Percentiles rank a stretch among this genome's conserved stretches.
Evolutionary conservation across 2,113 vertebrate species (phyloP).

Genomic region (Seriola rivoliana): DNA sequence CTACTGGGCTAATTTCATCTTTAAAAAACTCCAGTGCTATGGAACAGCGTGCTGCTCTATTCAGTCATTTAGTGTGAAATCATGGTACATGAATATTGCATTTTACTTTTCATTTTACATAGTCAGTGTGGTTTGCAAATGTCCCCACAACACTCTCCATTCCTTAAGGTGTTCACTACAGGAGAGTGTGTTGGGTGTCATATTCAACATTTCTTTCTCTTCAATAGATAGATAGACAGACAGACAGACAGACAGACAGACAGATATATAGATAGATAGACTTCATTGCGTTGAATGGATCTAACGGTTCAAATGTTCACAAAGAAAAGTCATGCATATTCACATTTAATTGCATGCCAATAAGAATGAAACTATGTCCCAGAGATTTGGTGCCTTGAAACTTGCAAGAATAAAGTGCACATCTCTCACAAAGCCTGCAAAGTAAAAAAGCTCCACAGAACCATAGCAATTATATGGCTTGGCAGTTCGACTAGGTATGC

Average conservation of each 20-base stretch:
- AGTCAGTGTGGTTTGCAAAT: conserved; percentile 30
- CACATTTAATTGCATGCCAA: conserved; percentile 31
- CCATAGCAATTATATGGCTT: conserved; percentile 57
- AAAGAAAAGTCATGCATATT: not conserved
- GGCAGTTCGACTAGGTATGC: conserved; percentile 56
- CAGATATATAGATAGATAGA: not conserved
- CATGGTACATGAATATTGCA: conserved; percentile 76
- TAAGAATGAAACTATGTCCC: conserved; percentile 32
- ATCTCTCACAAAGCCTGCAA: conserved; percentile 38
- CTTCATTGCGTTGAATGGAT: not conserved
- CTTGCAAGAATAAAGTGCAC: conserved; percentile 26
- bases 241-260: too few relatives aligned
- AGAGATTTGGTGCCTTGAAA: conserved; percentile 25
- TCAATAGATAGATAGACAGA: too few relatives aligned
- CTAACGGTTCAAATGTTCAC: not conserved
- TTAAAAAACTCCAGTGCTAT: conserved; percentile 67
- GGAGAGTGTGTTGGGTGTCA: conserved; percentile 2
- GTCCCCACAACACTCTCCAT: not conserved
- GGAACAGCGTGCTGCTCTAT: conserved; percentile 66
- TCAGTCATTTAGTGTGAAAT: conserved; percentile 73
- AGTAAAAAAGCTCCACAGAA: conserved; percentile 43
- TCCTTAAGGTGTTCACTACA: conserved; percentile 15
- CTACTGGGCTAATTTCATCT: conserved; percentile 86
- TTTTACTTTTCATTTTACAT: conserved; percentile 61
- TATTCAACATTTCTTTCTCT: conserved; percentile 7